phyloP scores from a whole-genome alignment of 2,113 vertebrate genomes.

The Sebastes fasciatus region DNA sequence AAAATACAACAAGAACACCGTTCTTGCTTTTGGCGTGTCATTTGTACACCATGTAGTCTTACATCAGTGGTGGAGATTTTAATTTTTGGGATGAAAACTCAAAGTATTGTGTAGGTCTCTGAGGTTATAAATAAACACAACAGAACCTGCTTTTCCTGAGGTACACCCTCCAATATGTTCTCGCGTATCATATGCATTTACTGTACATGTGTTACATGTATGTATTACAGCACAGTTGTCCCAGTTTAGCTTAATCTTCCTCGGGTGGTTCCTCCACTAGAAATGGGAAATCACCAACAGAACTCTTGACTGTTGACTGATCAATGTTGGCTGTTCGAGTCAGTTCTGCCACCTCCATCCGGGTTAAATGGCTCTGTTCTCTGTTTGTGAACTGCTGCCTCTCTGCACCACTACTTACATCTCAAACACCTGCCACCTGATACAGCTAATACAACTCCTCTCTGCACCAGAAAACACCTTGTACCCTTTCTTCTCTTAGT shows the following conservation, averaged over 20 bases:
- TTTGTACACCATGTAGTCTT: too few species aligned
- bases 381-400: neutral
- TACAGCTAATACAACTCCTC: neutral
- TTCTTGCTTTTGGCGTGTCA: too few species aligned
- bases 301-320: neutral
- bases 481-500: slow-evolving; percentile 6
- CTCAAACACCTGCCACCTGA: neutral
- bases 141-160: too few species aligned
- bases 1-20: too few species aligned
- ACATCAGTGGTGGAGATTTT: too few species aligned
- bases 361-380: neutral
- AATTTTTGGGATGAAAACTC: too few species aligned
- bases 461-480: slow-evolving; percentile 11
- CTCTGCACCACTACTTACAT: neutral
- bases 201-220: too few species aligned
- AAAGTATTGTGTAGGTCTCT: too few species aligned
- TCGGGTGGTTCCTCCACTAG: neutral
- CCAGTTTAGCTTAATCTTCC: neutral
- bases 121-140: too few species aligned
- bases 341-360: neutral
- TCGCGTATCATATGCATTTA: too few species aligned
- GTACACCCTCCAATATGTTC: too few species aligned
- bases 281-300: neutral
- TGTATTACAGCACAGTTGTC: neutral
- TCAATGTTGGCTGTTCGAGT: neutral